Conservation (phyloP, 1,140 invertebrate genomes). For the Pentalonia nigronervosa region DNA sequence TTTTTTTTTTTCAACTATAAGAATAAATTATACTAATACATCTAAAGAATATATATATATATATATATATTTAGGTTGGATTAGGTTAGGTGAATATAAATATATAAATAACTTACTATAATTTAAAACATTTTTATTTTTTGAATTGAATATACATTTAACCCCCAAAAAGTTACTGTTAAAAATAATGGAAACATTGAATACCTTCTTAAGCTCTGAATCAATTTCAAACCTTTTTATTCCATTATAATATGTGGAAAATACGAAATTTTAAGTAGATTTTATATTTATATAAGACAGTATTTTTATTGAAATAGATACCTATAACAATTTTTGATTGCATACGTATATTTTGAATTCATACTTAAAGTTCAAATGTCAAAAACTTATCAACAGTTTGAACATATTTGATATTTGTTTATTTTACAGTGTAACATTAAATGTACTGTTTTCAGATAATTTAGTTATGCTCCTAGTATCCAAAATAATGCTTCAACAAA, state of each 20-base stretch:
- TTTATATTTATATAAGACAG: not conserved
- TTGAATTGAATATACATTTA: not conserved
- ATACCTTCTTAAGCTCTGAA: not conserved
- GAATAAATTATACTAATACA: not conserved
- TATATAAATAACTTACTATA: not conserved
- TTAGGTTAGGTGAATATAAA: not conserved
- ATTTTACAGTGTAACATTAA: not conserved
- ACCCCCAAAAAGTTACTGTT: not conserved
- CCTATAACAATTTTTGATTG: not conserved
- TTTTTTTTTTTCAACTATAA: not conserved
- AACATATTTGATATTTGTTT: not conserved
- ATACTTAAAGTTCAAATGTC: not conserved
- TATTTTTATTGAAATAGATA: not conserved
- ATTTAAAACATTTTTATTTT: not conserved
- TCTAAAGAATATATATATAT: not conserved
- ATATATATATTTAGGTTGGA: not conserved
- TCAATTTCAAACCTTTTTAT: not conserved
- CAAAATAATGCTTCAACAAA: not conserved
- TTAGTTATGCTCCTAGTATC: not conserved
- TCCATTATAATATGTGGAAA: not conserved
- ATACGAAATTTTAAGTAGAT: not conserved
- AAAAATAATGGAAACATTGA: not conserved
- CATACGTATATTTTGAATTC: not conserved
- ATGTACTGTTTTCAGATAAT: not conserved
- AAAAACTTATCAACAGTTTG: not conserved